Percentiles rank a stretch among this genome's conserved stretches.
Evolutionary conservation across 1,140 invertebrate species (phyloP).

Genomic region (Platyscapa corneri): DNA sequence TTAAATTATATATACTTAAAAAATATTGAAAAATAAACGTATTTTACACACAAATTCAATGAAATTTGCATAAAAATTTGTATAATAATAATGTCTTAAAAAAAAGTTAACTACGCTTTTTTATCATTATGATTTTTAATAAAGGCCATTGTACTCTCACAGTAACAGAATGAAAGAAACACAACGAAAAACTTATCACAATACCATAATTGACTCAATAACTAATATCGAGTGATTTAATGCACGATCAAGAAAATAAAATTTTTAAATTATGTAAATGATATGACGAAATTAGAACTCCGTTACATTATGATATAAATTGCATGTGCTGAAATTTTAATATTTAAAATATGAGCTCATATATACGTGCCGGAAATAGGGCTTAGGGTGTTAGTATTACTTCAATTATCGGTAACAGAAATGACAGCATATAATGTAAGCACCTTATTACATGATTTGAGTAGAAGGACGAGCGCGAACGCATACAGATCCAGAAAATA

Average conservation of each 20-base stretch:
- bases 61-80: too few relatives aligned
- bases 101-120: not conserved
- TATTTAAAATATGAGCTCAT: not conserved
- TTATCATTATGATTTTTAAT: not conserved
- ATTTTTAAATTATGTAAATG: not conserved
- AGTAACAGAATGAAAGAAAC: not conserved
- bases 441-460: not conserved
- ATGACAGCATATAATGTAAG: not conserved
- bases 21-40: too few relatives aligned
- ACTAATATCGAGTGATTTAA: not conserved
- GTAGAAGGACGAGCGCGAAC: conserved; percentile 81
- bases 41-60: too few relatives aligned
- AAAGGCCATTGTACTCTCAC: not conserved
- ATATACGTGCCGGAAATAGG: not conserved
- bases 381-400: not conserved
- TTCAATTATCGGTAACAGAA: not conserved
- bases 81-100: not conserved
- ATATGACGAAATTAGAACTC: not conserved
- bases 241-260: not conserved
- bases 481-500: conserved; percentile 81
- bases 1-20: too few relatives aligned
- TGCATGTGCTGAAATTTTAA: not conserved
- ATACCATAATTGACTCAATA: too few relatives aligned
- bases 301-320: not conserved
- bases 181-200: too few relatives aligned